Evolutionary conservation across 2,888 invertebrate genomes (phyloP).

Genomic region (Anodontia alba): DNA sequence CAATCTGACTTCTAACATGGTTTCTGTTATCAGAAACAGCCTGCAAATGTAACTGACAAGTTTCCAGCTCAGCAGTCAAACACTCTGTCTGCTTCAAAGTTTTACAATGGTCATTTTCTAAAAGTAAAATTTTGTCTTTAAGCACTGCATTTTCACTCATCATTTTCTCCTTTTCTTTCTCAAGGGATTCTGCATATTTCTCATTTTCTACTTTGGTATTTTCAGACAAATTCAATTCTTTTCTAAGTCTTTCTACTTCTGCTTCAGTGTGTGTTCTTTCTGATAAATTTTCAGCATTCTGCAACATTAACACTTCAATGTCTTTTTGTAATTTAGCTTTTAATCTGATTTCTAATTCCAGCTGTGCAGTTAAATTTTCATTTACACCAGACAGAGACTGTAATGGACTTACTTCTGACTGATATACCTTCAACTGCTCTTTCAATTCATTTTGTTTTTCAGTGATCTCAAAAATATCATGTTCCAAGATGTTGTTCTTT

Average conservation of each 20-base stretch:
- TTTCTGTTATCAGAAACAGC: conserved; percentile 54
- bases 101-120: background rate
- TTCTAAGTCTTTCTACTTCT: conserved; percentile 21
- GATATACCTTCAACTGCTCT: conserved; percentile 50
- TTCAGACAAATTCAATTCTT: conserved; percentile 19
- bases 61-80: conserved; percentile 36
- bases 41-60: conserved; percentile 39
- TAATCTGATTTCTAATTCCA: conserved; percentile 55
- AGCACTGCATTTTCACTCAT: conserved; percentile 25
- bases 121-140: background rate
- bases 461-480: conserved; percentile 42
- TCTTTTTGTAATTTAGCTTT: conserved; percentile 49
- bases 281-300: conserved; percentile 10
- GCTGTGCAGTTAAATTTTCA: conserved; percentile 37
- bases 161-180: conserved; percentile 28
- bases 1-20: conserved; percentile 54
- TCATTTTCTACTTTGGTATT: conserved; percentile 22
- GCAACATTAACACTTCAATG: conserved; percentile 28
- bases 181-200: background rate
- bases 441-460: conserved; percentile 36
- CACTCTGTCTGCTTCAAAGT: conserved; percentile 19
- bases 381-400: conserved; percentile 24
- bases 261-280: conserved; percentile 32
- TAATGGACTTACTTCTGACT: conserved; percentile 11
- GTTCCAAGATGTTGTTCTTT: conserved; percentile 42